A percentile compares a stretch with the other conserved stretches of the same genome.
Conservation (phyloP, 2,113 vertebrate species). For the Hystrix brachyura region DNA sequence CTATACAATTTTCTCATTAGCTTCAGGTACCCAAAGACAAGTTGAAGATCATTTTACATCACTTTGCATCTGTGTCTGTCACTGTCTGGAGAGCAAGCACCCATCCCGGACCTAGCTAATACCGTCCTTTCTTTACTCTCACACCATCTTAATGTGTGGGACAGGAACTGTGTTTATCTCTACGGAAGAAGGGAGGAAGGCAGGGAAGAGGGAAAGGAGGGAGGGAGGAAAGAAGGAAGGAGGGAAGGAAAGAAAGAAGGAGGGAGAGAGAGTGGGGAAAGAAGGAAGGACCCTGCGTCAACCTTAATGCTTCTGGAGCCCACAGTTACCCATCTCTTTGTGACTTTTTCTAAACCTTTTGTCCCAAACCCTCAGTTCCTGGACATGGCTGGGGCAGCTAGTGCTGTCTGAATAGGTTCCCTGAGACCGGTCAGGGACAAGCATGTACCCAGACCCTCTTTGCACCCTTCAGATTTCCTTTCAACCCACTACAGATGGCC, state of each 20-base stretch:
- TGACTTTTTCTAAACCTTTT: neutral
- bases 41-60: neutral
- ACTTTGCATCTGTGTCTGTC: neutral
- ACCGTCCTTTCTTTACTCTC: neutral
- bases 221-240: neutral
- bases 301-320: neutral
- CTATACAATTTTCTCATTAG: neutral
- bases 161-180: neutral
- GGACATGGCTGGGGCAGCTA: neutral
- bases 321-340: neutral
- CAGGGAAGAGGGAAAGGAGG: neutral
- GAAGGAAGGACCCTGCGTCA: neutral
- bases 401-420: neutral
- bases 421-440: neutral
- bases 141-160: neutral
- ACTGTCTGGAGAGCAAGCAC: neutral
- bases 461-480: neutral
- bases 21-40: neutral
- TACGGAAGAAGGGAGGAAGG: neutral
- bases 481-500: fast-evolving
- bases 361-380: neutral
- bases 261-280: neutral
- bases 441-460: neutral
- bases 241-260: neutral
- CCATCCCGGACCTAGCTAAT: neutral